phyloP scores from a whole-genome alignment of 1,140 invertebrate species.

The Druon quercuslanigerum region DNA sequence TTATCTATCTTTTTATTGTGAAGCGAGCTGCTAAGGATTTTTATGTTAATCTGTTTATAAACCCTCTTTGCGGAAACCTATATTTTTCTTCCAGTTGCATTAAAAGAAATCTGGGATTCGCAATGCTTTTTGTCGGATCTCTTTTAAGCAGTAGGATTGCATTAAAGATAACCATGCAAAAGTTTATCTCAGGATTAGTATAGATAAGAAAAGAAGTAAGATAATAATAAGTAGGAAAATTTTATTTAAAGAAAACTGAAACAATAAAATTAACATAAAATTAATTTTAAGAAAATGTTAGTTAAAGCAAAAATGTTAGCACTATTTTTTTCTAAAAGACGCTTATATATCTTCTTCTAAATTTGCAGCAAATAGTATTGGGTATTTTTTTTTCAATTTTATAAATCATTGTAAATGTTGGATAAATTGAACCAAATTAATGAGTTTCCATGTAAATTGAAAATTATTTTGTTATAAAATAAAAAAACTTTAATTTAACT shows the following conservation, averaged over 20 bases:
- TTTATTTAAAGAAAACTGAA: no score
- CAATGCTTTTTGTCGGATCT: not conserved
- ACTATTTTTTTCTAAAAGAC: no score
- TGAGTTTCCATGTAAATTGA: not conserved
- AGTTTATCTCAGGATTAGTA: not conserved
- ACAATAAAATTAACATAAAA: no score
- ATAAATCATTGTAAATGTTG: no score
- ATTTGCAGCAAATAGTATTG: no score
- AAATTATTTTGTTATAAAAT: not conserved
- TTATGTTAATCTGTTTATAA: not conserved
- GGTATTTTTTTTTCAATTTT: no score
- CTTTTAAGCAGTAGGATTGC: conserved; percentile 8
- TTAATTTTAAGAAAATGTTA: no score
- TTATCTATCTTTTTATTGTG: not conserved
- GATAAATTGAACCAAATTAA: not conserved
- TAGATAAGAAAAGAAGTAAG: not conserved
- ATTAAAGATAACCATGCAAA: not conserved
- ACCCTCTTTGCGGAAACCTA: not conserved
- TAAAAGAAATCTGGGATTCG: conserved; percentile 14
- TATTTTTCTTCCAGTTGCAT: not conserved
- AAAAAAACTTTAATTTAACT: no score
- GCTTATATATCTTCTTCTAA: no score
- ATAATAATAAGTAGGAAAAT: not conserved
- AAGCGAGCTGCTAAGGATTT: not conserved
- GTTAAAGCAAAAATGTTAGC: no score